phyloP scores from a whole-genome alignment of 2,113 vertebrate genomes.

The Chionodraco myersi region DNA sequence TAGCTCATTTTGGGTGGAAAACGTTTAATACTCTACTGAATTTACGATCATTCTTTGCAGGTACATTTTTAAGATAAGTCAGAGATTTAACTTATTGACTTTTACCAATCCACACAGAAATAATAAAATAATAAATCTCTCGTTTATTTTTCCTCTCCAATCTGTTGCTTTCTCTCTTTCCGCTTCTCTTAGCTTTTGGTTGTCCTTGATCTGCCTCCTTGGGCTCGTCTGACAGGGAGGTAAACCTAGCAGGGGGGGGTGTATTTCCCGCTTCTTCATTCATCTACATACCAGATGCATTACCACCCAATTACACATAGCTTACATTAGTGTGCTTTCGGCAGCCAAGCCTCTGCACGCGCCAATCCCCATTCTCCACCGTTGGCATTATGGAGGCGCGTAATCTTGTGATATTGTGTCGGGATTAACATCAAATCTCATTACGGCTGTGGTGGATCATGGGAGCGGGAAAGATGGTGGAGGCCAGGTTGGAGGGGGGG shows the following conservation, averaged over 20 bases:
- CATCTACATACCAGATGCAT: constrained; percentile 69
- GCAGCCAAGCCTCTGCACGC: constrained; percentile 46
- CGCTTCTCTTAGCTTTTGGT: background rate
- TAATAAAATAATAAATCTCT: constrained; percentile 27
- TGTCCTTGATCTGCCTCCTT: background rate
- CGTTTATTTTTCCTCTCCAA: background rate
- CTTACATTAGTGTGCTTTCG: constrained; percentile 75
- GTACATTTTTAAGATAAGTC: too few species aligned
- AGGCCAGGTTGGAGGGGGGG: background rate
- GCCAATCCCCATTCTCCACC: constrained; percentile 70
- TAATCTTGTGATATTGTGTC: constrained; percentile 82
- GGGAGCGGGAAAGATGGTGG: constrained; percentile 21
- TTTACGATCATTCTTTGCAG: too few species aligned
- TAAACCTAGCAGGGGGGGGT: too few species aligned
- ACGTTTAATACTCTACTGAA: background rate
- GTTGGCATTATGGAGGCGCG: constrained; percentile 52
- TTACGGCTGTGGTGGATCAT: constrained; percentile 62
- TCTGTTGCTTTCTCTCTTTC: constrained; percentile 5
- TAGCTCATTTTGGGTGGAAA: background rate
- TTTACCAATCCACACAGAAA: constrained; percentile 6
- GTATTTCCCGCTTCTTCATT: constrained; percentile 16
- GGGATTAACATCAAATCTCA: constrained; percentile 82
- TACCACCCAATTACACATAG: constrained; percentile 76
- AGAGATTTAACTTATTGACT: too few species aligned
- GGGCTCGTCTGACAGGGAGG: background rate